Base-by-base conservation (phyloP, 2,113 vertebrate species). In the Poeciliopsis prolifica region DNA sequence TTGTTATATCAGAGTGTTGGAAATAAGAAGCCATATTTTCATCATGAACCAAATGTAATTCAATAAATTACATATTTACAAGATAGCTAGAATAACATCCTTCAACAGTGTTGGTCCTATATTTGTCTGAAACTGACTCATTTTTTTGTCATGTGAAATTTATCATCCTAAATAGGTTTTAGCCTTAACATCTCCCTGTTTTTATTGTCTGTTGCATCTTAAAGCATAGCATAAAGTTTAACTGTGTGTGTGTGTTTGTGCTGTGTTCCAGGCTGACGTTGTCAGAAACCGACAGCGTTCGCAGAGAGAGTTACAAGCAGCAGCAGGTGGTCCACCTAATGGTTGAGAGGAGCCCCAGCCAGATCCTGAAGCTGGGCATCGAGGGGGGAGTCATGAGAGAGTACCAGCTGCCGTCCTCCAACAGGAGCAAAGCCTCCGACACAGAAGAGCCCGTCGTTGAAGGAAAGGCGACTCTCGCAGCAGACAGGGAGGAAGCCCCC, bases 271-370 rank as follows among this genome's bases (percentile, higher is more conserved):
- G 93, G 85, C 79, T 81, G 71, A 89, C 79, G 1, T 65, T 91
- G 24, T 81, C 63, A 69, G 94, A 94, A 83, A 87, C 73, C 19
- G 78, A 93, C 77, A 77, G 54, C 11, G 4, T 67, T 30, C 54
- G 66, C 5, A 91, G 75, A 76, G 88, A 93, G 83, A 87, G 84
- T 72, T 94, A 93, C 17, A 89, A 89, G 78, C 87, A 86, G 76
- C 91, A 93, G 65, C 92, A 91, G 83, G 90, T 89, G 85, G 83
- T 62, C 69, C 88, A 92, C 81, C 90, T 94, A 37, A 72, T 89
- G 65, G 87, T 92, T 2, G 79, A 88, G 71, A 89, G 90, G 73
- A 83, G 62, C 70, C 91, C 79, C 48, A 74, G 84, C 77, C 89
- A 93, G 86, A 93, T 33, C 5, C 73, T 93, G 64, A 75, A 40